These are phyloP conservation scores for Penaeus indicus DNA, from an alignment of 1,140 invertebrate species.

Conservation along the genomic window DNA sequence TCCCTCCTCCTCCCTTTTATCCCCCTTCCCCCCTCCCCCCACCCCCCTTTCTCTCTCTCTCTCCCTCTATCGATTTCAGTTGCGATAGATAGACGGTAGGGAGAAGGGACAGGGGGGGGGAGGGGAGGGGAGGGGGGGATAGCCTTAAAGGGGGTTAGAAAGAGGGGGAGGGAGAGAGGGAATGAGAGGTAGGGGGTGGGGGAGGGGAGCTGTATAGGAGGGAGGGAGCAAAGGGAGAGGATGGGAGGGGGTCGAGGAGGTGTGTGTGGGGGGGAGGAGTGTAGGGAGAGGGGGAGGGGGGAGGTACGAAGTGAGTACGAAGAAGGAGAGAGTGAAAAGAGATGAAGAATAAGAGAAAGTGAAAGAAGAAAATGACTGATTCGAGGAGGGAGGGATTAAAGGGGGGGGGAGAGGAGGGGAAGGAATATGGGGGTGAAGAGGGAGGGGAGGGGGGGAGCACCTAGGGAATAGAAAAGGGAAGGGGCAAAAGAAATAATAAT, in stretches of 20 bases:
- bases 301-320: not conserved
- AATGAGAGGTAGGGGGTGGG: not conserved
- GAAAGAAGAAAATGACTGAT: not conserved
- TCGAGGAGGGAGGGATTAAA: not conserved
- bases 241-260: not conserved
- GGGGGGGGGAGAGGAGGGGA: not conserved
- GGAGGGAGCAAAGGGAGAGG: not conserved
- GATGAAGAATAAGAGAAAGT: not conserved
- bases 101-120: not conserved
- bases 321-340: not conserved
- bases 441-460: no score
- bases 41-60: no score
- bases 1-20: no score
- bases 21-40: no score
- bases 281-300: not conserved
- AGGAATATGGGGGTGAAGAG: not conserved
- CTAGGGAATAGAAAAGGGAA: no score
- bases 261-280: not conserved
- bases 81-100: not conserved
- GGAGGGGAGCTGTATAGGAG: not conserved
- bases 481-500: no score
- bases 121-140: slow-evolving; percentile 12
- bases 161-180: not conserved
- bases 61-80: no score
- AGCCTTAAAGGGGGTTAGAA: not conserved